Evolutionary conservation across 2,888 invertebrate genomes (phyloP), one percentile per base, ranked within the genome.

Genomic region (Sesamia inferens): DNA sequence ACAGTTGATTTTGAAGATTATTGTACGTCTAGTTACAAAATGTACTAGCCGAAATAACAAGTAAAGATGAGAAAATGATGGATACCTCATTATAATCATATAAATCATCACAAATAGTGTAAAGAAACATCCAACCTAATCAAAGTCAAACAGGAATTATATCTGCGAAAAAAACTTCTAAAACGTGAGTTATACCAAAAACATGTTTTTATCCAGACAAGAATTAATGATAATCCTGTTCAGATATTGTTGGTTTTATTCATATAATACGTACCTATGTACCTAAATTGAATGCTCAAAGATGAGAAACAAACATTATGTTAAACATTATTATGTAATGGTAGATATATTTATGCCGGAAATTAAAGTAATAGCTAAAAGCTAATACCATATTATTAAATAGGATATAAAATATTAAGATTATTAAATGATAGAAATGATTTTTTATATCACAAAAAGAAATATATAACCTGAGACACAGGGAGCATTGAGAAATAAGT

Each of bases 401-500:
- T 39, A 39, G 7, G 39, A 31, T 31, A 31, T 14, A 54, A n/a
- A 47, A 1, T 73, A 63, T 55, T 22, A 31, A 0, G 4, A 39
- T 19, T 71, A 22, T 3, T 8, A 66, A 69, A 64, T 51, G 5
- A n/a, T 48, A n/a, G 2, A 55, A n/a, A 2, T 31, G 4, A 5
- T 16, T 16, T 6, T 39, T 54, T 31, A 31, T 31, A 19, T 4
- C n/a, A 2, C 13, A 42, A 10, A 11, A 22, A 24, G 22, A 22
- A 24, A 58, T 13, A 31, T 22, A n/a, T 7, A 13, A 54, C 16
- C 51, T 1, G 16, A 5, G 68, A n/a, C 54, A 59, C 59, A 61
- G 54, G 24, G 3, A 55, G 14, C 48, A 31, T 55, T 69, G 42
- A 48, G 14, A 69, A 62, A 76, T 62, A 55, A 48, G 55, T 62